A percentile compares a stretch with the other conserved stretches of the same genome.
These are phyloP conservation scores for Saguinus midas DNA, from an alignment of 2,113 vertebrate species.

Conservation along the genomic window DNA sequence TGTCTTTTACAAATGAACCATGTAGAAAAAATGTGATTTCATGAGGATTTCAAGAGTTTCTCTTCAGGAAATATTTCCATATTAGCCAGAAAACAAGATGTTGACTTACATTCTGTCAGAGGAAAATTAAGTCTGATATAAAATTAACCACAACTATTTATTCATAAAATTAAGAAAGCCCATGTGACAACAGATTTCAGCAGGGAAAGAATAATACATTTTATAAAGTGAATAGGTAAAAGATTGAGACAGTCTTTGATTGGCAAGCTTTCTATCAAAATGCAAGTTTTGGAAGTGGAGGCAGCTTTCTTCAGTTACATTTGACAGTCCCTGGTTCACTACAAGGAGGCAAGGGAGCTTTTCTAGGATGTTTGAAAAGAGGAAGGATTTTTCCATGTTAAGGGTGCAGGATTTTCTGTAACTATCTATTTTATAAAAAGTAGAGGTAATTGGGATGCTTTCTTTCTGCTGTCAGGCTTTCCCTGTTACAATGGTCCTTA, in stretches of 20 bases:
- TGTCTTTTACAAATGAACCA: neutral
- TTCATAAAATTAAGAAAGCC: neutral
- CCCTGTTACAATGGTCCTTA: neutral
- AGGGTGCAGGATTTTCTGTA: neutral
- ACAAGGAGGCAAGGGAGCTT: neutral
- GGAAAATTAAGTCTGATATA: neutral
- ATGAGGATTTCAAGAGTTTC: neutral
- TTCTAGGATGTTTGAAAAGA: neutral
- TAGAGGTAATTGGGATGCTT: neutral
- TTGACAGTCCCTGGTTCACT: too few relatives aligned
- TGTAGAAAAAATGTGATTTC: neutral
- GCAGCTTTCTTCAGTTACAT: neutral
- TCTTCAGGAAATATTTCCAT: neutral
- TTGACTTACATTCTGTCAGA: neutral
- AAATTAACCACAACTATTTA: neutral
- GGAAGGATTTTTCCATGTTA: neutral
- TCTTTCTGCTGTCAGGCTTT: neutral
- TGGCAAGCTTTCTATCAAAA: neutral
- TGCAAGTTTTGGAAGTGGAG: neutral
- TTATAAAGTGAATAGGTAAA: neutral
- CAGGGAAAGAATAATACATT: neutral
- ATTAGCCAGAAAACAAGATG: neutral
- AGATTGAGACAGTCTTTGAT: neutral
- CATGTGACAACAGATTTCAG: neutral
- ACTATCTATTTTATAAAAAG: neutral